These are phyloP conservation scores for Melanotaenia boesemani DNA, from an alignment of 2,797 vertebrate genomes.

Conservation along the genomic window DNA sequence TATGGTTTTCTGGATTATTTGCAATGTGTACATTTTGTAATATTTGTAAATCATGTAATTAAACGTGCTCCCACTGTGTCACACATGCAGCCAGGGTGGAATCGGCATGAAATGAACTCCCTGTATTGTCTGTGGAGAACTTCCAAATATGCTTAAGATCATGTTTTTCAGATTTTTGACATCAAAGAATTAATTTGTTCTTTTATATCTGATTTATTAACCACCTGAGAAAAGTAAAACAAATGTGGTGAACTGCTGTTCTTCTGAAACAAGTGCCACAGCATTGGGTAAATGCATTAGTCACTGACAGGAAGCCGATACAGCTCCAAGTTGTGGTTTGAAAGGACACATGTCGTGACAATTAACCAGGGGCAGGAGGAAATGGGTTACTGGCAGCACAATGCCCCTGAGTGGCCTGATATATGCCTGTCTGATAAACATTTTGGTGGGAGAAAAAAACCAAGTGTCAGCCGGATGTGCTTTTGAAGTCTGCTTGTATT, in stretches of 20 bases:
- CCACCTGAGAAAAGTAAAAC: conserved; percentile 14
- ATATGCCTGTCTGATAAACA: conserved; percentile 77
- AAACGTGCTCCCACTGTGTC: neutral
- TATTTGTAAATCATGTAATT: conserved; percentile 1
- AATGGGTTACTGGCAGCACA: conserved; percentile 71
- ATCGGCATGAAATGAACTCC: neutral
- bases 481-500: conserved; percentile 81
- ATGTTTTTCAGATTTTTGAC: conserved; percentile 1
- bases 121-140: neutral
- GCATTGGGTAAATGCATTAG: conserved; percentile 29
- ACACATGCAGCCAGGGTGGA: conserved; percentile 18
- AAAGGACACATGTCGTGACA: conserved; percentile 71
- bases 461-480: conserved; percentile 76
- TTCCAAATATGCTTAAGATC: conserved; percentile 6
- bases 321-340: conserved; percentile 63
- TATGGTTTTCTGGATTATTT: neutral
- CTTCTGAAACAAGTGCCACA: conserved; percentile 26
- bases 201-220: conserved; percentile 27
- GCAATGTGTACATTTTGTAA: neutral
- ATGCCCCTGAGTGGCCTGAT: conserved; percentile 71
- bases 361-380: conserved; percentile 70
- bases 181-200: conserved; percentile 26
- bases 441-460: conserved; percentile 75
- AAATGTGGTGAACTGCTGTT: conserved; percentile 33
- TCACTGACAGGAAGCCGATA: conserved; percentile 70